Base-by-base conservation (phyloP, 2,113 vertebrate species). In the Tragelaphus strepsiceros region DNA sequence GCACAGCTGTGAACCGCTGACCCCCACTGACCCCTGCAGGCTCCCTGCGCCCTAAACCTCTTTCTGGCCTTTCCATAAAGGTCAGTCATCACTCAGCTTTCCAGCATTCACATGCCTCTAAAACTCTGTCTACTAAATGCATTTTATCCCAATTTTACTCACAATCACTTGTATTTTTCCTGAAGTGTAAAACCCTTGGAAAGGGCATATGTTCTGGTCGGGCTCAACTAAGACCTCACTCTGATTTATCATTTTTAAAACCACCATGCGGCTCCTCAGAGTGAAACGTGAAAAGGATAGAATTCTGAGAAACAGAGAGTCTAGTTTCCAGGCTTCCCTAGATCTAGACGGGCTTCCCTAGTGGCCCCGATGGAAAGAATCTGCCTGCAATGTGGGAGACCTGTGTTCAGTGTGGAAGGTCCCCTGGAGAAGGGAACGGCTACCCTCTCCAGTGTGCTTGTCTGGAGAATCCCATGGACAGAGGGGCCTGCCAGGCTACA, bases 121-220 rank as follows among this genome's bases (percentile, higher is more conserved):
- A 26, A 22, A 51, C 14, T 53, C 2, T 78, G 39, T 49, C 22
- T 32, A 7, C 3, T 4, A 58, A 39, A 21, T 32, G 10, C 4
- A 0, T 30, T 7, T 51, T 6, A 19, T 30, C 14, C 6, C 7
- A 0, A 0, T 32, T 67, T 21, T 10, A 16, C 61, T 30, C 28
- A 5, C 28, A 10, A 39, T 16, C 59, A 6, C 13, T 9, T 9
- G 5, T 32, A 1, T 43, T 56, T 81, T 80, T 17, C 6, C 24
- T 10, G 6, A 14, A 4, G 32, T 11, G 6, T 10, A 49, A 16
- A 28, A 9, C 6, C 21, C 28, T n/a, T 10, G 0, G 51, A 14
- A n/a, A 53, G 6, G 21, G 3, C 2, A 0, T 24, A 1, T 49
- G 28, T 84, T 74, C n/a, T 46, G 32, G 6, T 53, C 0, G 6